Evolutionary conservation across 1,140 invertebrate species (phyloP).

Genomic region (Zaprionus kolodkinae): DNA sequence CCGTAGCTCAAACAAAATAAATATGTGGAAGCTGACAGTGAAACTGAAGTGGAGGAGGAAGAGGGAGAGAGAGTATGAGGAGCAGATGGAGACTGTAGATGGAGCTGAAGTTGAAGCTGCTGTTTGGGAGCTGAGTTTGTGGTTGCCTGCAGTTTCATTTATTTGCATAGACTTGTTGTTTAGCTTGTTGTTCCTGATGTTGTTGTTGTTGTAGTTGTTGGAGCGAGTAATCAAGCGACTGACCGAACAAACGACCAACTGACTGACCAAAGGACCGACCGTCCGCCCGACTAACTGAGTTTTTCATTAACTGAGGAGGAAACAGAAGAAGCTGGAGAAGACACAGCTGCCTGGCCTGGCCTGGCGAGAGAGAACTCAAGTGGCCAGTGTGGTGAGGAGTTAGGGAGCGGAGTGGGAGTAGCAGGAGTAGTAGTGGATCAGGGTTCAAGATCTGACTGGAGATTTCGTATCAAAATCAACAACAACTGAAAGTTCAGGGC

Average conservation of each 20-base stretch:
- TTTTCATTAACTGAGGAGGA: conserved; percentile 50
- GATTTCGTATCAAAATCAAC: conserved; percentile 53
- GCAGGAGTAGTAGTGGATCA: not conserved
- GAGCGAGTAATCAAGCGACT: conserved; percentile 32
- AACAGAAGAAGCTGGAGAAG: not conserved
- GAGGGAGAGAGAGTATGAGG: too few species aligned
- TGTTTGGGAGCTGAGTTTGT: conserved; percentile 9
- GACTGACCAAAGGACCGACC: conserved; percentile 20
- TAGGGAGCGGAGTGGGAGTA: too few species aligned
- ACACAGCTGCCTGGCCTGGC: not conserved
- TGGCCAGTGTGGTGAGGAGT: not conserved
- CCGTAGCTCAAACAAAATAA: conserved; percentile 34
- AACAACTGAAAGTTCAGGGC: conserved; percentile 47
- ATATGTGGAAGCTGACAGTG: conserved; percentile 12
- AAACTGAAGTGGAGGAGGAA: too few species aligned
- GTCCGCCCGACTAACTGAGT: conserved; percentile 32
- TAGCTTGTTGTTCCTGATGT: too few species aligned
- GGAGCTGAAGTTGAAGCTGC: not conserved
- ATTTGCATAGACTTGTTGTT: conserved; percentile 42
- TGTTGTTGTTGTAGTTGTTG: conserved; percentile 27
- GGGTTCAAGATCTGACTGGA: conserved; percentile 6
- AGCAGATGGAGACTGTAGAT: not conserved
- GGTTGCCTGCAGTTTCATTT: conserved; percentile 25
- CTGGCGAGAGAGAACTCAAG: not conserved
- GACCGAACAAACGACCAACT: not conserved